phyloP scores from a whole-genome alignment of 1,140 invertebrate genomes.

The Zophobas atratus region DNA sequence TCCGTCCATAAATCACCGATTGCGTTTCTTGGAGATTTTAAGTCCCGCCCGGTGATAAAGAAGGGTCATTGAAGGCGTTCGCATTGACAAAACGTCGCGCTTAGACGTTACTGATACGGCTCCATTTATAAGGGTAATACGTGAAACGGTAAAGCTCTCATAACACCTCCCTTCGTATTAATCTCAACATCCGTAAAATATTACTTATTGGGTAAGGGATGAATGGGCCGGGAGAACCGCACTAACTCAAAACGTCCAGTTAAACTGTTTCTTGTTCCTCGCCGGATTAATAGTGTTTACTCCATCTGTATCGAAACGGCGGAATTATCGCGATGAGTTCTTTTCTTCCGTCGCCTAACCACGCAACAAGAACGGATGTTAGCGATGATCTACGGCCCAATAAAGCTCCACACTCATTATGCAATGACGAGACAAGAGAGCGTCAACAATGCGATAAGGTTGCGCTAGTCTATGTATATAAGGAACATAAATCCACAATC shows the following conservation, averaged over 20 bases:
- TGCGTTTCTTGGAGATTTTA: background rate
- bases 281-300: constrained; percentile 54
- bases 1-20: background rate
- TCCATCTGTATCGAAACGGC: constrained; percentile 50
- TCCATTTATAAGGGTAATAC: constrained; percentile 47
- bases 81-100: constrained; percentile 25
- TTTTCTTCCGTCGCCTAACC: constrained; percentile 19
- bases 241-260: constrained; percentile 58
- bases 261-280: constrained; percentile 58
- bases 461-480: constrained; percentile 25
- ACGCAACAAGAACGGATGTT: constrained; percentile 1
- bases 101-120: constrained; percentile 37
- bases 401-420: constrained; percentile 21
- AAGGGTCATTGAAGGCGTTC: background rate
- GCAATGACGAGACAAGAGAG: constrained; percentile 36
- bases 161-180: constrained; percentile 44
- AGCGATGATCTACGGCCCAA: constrained; percentile 12
- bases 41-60: background rate
- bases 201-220: constrained; percentile 52
- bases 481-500: constrained; percentile 54
- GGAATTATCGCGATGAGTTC: constrained; percentile 51
- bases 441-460: constrained; percentile 37
- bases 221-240: constrained; percentile 49
- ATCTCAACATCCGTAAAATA: constrained; percentile 51
- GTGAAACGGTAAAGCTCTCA: constrained; percentile 45